phyloP scores from a whole-genome alignment of 2,888 invertebrate species.

The Nymphalis urticae region DNA sequence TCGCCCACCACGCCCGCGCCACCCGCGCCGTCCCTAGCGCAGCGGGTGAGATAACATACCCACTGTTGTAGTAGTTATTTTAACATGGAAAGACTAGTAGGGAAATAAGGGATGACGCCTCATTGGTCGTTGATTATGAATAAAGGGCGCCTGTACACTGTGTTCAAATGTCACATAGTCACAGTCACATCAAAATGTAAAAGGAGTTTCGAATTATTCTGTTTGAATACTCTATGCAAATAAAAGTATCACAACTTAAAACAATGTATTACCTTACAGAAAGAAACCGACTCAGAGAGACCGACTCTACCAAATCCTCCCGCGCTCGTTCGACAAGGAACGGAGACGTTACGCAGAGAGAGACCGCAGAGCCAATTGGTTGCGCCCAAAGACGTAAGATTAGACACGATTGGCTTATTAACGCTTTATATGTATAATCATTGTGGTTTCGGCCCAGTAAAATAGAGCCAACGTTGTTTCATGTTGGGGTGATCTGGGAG shows the following conservation, averaged over 20 bases:
- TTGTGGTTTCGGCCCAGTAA: neutral
- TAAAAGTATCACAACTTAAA: too few species aligned
- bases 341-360: conserved; percentile 69
- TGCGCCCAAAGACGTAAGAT: conserved; percentile 34
- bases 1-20: conserved; percentile 58
- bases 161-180: neutral
- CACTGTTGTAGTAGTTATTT: too few species aligned
- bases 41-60: conserved; percentile 19
- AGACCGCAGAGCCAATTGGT: conserved; percentile 69
- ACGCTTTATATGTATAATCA: neutral
- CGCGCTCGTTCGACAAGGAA: conserved; percentile 68
- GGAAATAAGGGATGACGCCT: too few species aligned
- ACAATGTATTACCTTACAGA: conserved; percentile 44
- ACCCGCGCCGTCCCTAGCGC: conserved; percentile 49
- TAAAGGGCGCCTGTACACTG: neutral
- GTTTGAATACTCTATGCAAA: too few species aligned
- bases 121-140: neutral
- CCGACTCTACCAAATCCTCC: conserved; percentile 55
- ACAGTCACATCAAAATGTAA: too few species aligned
- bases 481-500: too few species aligned
- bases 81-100: too few species aligned
- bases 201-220: neutral
- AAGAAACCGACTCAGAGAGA: conserved; percentile 48
- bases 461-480: too few species aligned
- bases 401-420: neutral